Evolutionary conservation across 2,113 vertebrate species (phyloP).

Genomic region (Urocitellus parryii): DNA sequence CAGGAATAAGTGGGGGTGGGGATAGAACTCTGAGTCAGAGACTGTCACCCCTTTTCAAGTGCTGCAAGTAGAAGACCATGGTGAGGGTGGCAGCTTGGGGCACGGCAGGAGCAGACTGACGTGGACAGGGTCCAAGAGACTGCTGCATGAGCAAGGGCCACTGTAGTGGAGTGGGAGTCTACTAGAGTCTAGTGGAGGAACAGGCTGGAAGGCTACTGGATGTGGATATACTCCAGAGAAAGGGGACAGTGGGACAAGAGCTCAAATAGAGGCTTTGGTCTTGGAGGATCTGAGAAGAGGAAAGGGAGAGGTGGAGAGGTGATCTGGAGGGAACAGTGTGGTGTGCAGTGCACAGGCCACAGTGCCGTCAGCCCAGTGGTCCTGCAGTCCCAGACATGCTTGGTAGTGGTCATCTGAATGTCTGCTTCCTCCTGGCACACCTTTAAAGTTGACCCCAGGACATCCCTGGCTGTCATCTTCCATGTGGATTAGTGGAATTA

Average conservation of each 20-base stretch:
- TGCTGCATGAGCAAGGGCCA: rapidly evolving
- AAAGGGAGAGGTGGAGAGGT: not conserved
- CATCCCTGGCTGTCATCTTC: not conserved
- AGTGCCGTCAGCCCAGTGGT: not conserved
- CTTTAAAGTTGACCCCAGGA: not conserved
- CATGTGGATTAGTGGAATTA: not conserved
- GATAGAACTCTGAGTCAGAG: not conserved
- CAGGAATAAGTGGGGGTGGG: not conserved
- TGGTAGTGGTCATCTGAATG: not conserved
- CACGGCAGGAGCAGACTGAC: not conserved
- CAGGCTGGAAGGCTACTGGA: not conserved
- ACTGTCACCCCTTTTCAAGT: not conserved
- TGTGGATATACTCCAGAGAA: not conserved
- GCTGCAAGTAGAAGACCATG: not conserved
- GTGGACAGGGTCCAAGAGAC: not conserved
- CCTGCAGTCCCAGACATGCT: not conserved
- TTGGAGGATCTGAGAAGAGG: not conserved
- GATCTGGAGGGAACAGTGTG: not conserved
- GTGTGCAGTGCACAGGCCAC: not conserved
- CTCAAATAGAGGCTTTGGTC: too few species aligned
- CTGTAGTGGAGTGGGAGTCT: not conserved
- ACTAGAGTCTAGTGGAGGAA: too few species aligned
- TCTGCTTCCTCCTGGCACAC: not conserved
- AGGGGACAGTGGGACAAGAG: too few species aligned
- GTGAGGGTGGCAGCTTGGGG: not conserved